Base-by-base conservation (phyloP, 1,140 invertebrate species). In the Pseudomyrmex flavicornis region DNA sequence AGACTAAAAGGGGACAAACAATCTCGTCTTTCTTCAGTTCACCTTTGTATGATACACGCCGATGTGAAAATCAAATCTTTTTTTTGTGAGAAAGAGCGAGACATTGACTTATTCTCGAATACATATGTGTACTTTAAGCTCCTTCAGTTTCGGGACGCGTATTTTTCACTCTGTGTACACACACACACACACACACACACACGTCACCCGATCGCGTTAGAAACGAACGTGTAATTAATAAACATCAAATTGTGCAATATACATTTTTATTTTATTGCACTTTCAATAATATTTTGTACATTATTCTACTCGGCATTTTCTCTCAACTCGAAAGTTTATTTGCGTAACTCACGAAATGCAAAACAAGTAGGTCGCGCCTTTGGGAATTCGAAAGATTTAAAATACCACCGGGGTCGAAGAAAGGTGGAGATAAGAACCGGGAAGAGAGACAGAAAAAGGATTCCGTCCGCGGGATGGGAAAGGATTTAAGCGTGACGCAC, bases 401-500 rank as follows among this genome's bases (percentile, higher is more conserved):
- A 85, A 75, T 66, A 84, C 35, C 35, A 13, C 8, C 13, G 8
- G 58, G 15, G 22, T 13, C 50, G 52, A 56, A 12, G 54, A 1
- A 56, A 75, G 54, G 58, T 20, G 58, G n/a, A 66, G 84, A 87
- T 87, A 82, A 76, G 77, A 76, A 44, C 59, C 35, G 50, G 8
- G 13, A 15, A 61, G 52, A 65, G n/a, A 65, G n/a, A n/a, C 5
- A 59, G 62, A 54, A 65, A 70, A 58, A 63, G 63, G 59, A 80
- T 56, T 17, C 13, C 62, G 46, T 35, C 26, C 26, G 17, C 58
- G 22, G 22, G 44, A 79, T 48, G 22, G 26, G 22, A 15, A 20
- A 65, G 61, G 73, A 83, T 87, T 87, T 85, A 88, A 82, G 46
- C 54, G 20, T 79, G 86, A 85, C 73, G 68, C 62, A 74, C 22